These are phyloP conservation scores for Dermochelys coriacea DNA, from an alignment of 2,797 vertebrate genomes.

Conservation along the genomic window DNA sequence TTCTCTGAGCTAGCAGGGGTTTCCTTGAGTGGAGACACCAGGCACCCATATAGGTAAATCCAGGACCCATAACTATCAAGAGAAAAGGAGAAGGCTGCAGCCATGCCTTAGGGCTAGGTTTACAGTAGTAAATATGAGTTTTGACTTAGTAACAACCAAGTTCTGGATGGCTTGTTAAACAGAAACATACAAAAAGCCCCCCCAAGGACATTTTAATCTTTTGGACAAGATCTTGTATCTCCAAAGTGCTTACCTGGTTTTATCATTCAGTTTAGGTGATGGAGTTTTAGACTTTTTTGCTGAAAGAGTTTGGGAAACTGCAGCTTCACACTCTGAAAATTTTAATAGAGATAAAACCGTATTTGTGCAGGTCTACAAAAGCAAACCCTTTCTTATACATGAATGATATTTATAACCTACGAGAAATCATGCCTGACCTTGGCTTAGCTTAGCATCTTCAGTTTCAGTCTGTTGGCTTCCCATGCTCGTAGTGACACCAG, in stretches of 20 bases:
- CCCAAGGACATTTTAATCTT: background rate
- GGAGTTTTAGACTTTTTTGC: slow-evolving; percentile 3
- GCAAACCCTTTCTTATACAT: slow-evolving; percentile 1
- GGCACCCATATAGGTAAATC: background rate
- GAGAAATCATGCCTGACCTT: slow-evolving; percentile 57
- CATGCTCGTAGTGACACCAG: background rate
- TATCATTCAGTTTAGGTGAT: background rate
- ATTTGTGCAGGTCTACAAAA: slow-evolving; percentile 7
- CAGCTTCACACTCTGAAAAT: background rate
- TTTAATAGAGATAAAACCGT: background rate
- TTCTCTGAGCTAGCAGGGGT: background rate
- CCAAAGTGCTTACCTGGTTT: slow-evolving; percentile 58
- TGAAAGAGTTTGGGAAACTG: slow-evolving; percentile 39
- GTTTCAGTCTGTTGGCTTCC: background rate
- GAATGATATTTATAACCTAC: background rate
- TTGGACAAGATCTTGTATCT: background rate
- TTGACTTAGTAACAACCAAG: background rate
- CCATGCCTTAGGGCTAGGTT: background rate
- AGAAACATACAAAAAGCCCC: background rate
- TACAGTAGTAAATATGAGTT: background rate
- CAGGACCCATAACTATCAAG: background rate
- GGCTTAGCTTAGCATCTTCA: background rate
- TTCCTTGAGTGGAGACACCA: background rate
- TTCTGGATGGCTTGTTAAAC: background rate
- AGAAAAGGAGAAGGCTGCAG: background rate